These are phyloP conservation scores for Micronycteris hirsuta DNA, from an alignment of 2,113 vertebrate species.

Conservation along the genomic window DNA sequence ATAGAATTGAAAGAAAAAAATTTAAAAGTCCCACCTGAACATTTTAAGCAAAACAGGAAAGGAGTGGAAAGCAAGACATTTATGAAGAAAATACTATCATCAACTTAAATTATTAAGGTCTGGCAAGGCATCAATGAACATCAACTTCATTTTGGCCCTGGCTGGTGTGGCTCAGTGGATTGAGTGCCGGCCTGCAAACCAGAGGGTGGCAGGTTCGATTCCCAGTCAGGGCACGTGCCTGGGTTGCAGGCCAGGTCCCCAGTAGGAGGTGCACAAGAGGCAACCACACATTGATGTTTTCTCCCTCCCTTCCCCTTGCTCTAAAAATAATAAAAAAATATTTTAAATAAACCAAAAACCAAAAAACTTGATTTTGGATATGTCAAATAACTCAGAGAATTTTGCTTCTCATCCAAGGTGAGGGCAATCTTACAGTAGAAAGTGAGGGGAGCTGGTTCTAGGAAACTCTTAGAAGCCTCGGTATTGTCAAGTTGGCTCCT, in stretches of 20 bases:
- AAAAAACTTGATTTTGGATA: not conserved
- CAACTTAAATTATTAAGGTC: not conserved
- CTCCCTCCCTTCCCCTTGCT: too few relatives aligned
- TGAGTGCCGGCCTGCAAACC: too few relatives aligned
- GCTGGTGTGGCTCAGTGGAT: too few relatives aligned
- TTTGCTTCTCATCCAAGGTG: not conserved
- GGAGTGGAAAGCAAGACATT: not conserved
- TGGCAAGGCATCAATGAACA: not conserved
- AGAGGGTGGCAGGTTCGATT: too few relatives aligned
- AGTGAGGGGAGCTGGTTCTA: not conserved
- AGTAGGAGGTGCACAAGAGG: too few relatives aligned
- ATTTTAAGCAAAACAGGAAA: constrained; percentile 15
- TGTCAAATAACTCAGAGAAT: not conserved
- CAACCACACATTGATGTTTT: too few relatives aligned
- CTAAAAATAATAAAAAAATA: too few relatives aligned
- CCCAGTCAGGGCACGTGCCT: too few relatives aligned
- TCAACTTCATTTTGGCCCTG: not conserved
- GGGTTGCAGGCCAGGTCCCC: too few relatives aligned
- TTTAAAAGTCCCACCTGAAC: not conserved
- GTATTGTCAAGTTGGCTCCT: not conserved
- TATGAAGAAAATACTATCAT: not conserved
- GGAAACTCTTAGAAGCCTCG: not conserved
- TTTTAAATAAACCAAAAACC: too few relatives aligned
- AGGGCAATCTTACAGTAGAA: not conserved
- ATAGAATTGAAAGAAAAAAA: not conserved